A percentile compares a stretch with the other conserved stretches of the same genome.
These are phyloP conservation scores for Chymomyza procnemis DNA, from an alignment of 2,888 invertebrate species.

Conservation along the genomic window DNA sequence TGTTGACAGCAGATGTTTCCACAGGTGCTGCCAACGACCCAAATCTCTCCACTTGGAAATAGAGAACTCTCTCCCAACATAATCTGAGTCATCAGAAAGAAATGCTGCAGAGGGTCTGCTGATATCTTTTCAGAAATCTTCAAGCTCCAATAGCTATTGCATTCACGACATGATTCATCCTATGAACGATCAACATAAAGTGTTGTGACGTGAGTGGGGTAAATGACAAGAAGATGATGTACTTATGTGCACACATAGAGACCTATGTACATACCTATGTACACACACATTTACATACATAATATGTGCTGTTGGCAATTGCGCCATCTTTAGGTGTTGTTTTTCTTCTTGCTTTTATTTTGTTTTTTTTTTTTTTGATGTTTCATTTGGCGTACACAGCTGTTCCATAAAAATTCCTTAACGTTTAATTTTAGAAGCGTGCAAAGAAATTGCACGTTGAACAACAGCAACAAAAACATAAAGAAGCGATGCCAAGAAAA, in stretches of 20 bases:
- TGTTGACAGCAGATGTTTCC: too few species aligned
- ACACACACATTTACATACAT: background rate
- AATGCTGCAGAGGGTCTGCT: background rate
- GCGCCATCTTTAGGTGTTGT: constrained; percentile 20
- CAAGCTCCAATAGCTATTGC: background rate
- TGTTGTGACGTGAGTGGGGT: background rate
- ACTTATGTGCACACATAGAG: background rate
- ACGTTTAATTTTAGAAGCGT: constrained; percentile 2
- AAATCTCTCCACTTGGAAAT: too few species aligned
- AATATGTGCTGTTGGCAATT: background rate
- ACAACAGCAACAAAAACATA: background rate
- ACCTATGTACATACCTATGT: background rate
- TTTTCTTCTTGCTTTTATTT: constrained; percentile 34
- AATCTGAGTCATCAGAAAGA: too few species aligned
- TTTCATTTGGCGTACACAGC: background rate
- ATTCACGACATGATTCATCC: background rate
- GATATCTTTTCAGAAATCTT: background rate
- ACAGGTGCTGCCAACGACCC: too few species aligned
- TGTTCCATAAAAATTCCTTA: constrained; percentile 8
- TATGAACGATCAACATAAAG: background rate
- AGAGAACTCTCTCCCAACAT: too few species aligned
- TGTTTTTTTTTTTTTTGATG: constrained; percentile 14
- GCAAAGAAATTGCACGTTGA: background rate
- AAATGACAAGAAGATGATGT: background rate
- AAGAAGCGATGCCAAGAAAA: background rate